phyloP scores from a whole-genome alignment of 2,113 vertebrate genomes.

The Struthidea cinerea region DNA sequence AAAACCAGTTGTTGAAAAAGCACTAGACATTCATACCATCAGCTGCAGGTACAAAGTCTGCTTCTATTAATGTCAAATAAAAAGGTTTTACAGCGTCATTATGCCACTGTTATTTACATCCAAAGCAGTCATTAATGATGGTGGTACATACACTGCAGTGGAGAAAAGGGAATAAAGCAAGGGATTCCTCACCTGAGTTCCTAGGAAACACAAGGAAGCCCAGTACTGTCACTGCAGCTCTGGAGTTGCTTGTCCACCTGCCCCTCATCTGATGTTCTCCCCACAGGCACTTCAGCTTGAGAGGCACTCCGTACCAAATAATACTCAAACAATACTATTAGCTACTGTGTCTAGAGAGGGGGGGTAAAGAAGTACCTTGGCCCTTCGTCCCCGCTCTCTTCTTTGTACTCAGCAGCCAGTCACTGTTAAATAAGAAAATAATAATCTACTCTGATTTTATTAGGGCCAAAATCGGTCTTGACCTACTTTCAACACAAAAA shows the following conservation, averaged over 20 bases:
- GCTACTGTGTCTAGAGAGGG: neutral
- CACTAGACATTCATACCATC: neutral
- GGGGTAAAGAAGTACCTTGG: neutral
- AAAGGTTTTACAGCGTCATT: neutral
- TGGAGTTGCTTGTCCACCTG: neutral
- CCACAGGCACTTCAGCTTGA: neutral
- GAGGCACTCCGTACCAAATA: neutral
- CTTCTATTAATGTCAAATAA: neutral
- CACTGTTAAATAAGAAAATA: neutral
- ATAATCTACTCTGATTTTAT: neutral
- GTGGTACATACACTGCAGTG: neutral
- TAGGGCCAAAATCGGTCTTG: neutral
- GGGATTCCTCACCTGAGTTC: neutral
- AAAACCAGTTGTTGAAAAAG: neutral
- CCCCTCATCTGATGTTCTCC: neutral
- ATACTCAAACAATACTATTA: fast-evolving
- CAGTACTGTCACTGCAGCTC: neutral
- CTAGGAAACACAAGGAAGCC: neutral
- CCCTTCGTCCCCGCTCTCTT: neutral
- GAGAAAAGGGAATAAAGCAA: neutral
- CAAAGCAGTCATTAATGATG: neutral
- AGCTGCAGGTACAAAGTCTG: neutral
- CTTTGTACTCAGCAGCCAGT: neutral
- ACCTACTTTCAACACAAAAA: neutral
- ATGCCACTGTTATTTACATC: neutral